phyloP scores from a whole-genome alignment of 2,113 vertebrate species.

The Eira barbara region DNA sequence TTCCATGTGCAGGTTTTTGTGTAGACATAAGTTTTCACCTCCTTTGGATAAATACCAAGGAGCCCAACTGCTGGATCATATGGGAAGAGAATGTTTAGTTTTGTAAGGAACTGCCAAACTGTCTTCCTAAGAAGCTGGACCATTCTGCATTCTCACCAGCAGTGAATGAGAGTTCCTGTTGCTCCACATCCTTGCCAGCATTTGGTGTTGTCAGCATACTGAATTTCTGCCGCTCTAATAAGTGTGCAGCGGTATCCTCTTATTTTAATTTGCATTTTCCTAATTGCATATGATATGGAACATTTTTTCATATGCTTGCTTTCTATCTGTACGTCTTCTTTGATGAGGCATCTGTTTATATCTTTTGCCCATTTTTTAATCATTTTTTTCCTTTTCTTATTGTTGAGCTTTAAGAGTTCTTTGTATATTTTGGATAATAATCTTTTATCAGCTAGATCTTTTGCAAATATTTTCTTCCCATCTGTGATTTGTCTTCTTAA shows the following conservation, averaged over 20 bases:
- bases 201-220: not conserved
- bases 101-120: not conserved
- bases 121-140: not conserved
- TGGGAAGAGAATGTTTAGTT: not conserved
- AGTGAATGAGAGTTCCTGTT: not conserved
- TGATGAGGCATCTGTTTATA: not conserved
- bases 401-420: not conserved
- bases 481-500: not conserved
- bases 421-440: not conserved
- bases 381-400: not conserved
- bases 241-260: not conserved
- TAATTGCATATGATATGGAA: not conserved
- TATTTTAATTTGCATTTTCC: not conserved
- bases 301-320: not conserved
- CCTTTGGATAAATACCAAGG: not conserved
- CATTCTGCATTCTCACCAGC: not conserved
- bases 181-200: not conserved
- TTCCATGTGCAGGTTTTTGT: not conserved
- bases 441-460: not conserved
- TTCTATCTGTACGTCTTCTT: not conserved
- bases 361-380: not conserved
- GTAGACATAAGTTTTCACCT: not conserved
- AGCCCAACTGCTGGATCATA: not conserved
- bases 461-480: not conserved
- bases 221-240: not conserved